Base-by-base conservation (phyloP, 2,888 invertebrate species). In the Morpho achilles region DNA sequence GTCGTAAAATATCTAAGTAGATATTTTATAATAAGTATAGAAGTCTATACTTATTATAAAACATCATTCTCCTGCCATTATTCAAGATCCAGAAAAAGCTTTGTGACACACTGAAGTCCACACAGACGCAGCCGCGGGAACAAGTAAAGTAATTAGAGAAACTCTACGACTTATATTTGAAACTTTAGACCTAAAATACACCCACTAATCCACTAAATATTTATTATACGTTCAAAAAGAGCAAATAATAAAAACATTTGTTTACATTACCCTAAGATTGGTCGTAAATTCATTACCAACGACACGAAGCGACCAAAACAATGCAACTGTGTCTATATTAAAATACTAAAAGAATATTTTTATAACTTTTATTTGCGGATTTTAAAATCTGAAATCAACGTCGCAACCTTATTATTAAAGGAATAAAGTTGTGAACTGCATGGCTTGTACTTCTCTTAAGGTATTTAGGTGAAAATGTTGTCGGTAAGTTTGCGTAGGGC, bases 241-340 rank as follows among this genome's bases (percentile, higher is more conserved):
- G 42, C 41, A 47, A 39, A 55, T 43, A 42, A 39, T 42, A 52
- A 41, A 39, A 50, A 70, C 66, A 73, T 74, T 76, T 76, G 76
- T 76, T 73, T 70, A 67, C 63, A 64, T 60, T 65, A 67, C 59
- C 56, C 53, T 69, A 69, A 80, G 75, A 73, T 69, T 72, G 73
- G 63, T 68, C 75, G 80, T 86, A 87, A 85, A 87, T 87, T 84
- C 76, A 85, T 84, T 84, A 85, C 71, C 61, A 76, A 76, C 76
- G 72, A 70, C 68, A 68, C 67, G 60, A 61, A 67, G 72, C 72
- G 69, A 70, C 60, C 53, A 70, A 70, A 80, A 81, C 82, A 82
- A 80, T 78, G 79, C 80, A 62, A 80, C 79, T 78, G 75, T 77
- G 74, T 76, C 76, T 69, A 80, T 82, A 87, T 84, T 83, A 84